Evolutionary conservation across 2,797 vertebrate species (phyloP).

Genomic region (Phrynocephalus vlangalii): DNA sequence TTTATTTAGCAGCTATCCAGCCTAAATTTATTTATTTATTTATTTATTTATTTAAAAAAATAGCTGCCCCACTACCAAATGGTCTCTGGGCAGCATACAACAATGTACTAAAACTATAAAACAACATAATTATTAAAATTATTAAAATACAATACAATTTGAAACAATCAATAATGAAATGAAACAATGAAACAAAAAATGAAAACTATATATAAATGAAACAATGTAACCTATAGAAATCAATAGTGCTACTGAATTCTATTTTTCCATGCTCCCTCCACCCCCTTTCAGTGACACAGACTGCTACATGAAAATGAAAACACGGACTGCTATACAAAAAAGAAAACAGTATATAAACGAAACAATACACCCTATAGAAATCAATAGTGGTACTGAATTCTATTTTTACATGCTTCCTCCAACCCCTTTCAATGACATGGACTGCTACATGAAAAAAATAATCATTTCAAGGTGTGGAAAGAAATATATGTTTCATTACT

Average conservation of each 20-base stretch:
- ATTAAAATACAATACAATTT: no score
- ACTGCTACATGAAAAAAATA: conserved; percentile 50
- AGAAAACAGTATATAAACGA: not conserved
- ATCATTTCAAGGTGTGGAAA: not conserved
- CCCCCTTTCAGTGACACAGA: conserved; percentile 44
- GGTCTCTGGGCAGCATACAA: no score
- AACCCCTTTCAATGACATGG: conserved; percentile 43
- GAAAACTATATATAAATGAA: not conserved
- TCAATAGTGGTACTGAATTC: conserved; percentile 53
- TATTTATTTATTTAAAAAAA: no score
- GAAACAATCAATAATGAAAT: no score
- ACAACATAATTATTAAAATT: no score
- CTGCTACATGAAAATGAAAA: conserved; percentile 39
- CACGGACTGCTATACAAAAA: no score
- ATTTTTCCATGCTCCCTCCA: conserved; percentile 39
- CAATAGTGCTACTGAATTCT: conserved; percentile 54
- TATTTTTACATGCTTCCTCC: conserved; percentile 40
- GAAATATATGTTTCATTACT: conserved; percentile 56
- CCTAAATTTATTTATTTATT: not conserved
- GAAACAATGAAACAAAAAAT: no score
- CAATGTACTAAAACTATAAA: no score
- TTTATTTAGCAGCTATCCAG: conserved; percentile 6
- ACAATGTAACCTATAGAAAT: conserved; percentile 37
- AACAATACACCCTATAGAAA: conserved; percentile 39
- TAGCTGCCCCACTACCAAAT: no score